Evolutionary conservation across 2,113 vertebrate genomes (phyloP).

Genomic region (Penelope pileata): DNA sequence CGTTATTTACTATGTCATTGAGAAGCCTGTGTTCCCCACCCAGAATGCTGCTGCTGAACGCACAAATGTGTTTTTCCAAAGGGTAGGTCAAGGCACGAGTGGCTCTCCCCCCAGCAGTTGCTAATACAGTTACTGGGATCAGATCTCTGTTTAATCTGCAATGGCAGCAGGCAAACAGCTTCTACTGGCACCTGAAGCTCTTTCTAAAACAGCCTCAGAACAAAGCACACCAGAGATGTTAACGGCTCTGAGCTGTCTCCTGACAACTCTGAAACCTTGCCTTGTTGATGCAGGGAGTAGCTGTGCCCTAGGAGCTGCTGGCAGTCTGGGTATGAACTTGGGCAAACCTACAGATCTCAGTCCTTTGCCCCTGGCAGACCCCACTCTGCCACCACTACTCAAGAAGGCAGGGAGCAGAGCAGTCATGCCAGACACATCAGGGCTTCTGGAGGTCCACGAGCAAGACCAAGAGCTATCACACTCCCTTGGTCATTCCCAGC

Average conservation of each 20-base stretch:
- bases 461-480: background rate
- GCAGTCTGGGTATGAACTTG: background rate
- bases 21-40: background rate
- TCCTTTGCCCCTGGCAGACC: background rate
- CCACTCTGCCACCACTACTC: background rate
- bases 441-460: background rate
- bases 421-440: rapidly evolving
- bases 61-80: background rate
- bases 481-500: background rate
- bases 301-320: background rate
- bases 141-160: background rate
- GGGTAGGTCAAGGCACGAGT: background rate
- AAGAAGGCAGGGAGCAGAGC: background rate
- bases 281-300: background rate
- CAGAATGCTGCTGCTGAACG: background rate
- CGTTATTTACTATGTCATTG: background rate
- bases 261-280: background rate
- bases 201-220: background rate
- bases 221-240: background rate
- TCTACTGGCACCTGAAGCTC: background rate
- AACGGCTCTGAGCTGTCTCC: background rate
- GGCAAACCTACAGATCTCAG: background rate
- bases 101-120: background rate
- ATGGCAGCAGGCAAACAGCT: background rate
- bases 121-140: background rate